Evolutionary conservation across 1,140 invertebrate genomes (phyloP), one percentile per base, ranked within the genome.

Genomic region (Heliconius hermathena): DNA sequence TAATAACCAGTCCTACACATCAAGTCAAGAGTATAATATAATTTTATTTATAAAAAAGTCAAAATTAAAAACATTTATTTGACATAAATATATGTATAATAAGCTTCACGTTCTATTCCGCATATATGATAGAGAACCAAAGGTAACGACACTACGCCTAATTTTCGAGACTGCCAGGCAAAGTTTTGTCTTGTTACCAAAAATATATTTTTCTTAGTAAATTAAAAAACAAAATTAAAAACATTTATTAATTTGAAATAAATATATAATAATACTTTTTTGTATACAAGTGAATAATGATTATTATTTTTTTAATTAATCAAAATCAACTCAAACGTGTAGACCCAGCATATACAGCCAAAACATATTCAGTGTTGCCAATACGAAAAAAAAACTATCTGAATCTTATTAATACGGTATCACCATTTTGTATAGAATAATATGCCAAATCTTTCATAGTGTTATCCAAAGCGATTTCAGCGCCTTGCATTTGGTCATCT

Each of bases 351-450:
- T 72, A 76, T 71, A 36, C 41, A 71, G 60, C 36, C 66, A 66
- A 66, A 11, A 66, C n/a, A 49, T 71, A 76, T 77, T 82, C 76
- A 73, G 80, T 84, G 81, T 89, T 89, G 82, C 86, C 85, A 86
- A 79, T 6, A 66, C 66, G 13, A 79, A 79, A 86, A 72, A 54
- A 52, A 18, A 41, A 80, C 73, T 92, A 95, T 95, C 95, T 97
- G 96, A 97, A 97, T 79, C 95, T 95, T 8, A 97, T 96, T 78
- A 96, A 89, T 86, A 99, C 96, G 75, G 95, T 96, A 94, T 99
- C 98, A 76, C 97, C 97, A 86, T 97, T 96, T 95, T 98, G 97
- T 52, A 99, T 95, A 0, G 98, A 98, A 94, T 97, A 99, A 92
- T 97, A 98, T 80, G 96, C 96, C 46, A 99, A 90, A 84, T 97